These are phyloP conservation scores for Haemorhous mexicanus DNA, from an alignment of 2,113 vertebrate species.

Conservation along the genomic window DNA sequence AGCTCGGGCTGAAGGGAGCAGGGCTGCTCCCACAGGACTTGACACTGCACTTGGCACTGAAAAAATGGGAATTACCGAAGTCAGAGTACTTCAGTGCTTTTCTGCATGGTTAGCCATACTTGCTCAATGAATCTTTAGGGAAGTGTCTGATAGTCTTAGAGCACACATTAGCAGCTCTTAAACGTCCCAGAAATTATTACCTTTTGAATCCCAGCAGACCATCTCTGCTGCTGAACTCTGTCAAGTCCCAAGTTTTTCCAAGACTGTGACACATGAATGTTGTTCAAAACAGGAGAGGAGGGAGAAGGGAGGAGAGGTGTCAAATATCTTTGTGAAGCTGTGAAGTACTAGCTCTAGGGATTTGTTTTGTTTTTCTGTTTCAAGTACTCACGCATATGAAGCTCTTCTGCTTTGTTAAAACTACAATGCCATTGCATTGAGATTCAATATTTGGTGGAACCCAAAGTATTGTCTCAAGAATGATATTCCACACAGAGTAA, in stretches of 20 bases:
- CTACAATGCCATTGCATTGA: background rate
- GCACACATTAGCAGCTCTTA: background rate
- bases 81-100: background rate
- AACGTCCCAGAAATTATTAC: background rate
- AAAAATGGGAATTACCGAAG: background rate
- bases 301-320: background rate
- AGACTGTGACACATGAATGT: background rate
- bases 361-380: background rate
- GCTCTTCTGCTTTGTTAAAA: background rate
- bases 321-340: background rate
- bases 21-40: background rate
- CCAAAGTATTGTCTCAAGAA: background rate
- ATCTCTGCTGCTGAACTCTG: background rate
- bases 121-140: background rate
- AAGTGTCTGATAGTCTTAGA: background rate
- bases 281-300: background rate
- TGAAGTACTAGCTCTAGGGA: background rate
- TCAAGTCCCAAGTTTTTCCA: background rate
- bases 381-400: background rate
- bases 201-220: background rate
- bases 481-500: background rate
- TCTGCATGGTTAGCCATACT: background rate
- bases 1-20: background rate
- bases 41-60: background rate
- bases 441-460: background rate